Percentiles rank a stretch among this genome's conserved stretches.
These are phyloP conservation scores for Stegophylla sp. DNA, from an alignment of 2,888 invertebrate genomes.

Conservation along the genomic window DNA sequence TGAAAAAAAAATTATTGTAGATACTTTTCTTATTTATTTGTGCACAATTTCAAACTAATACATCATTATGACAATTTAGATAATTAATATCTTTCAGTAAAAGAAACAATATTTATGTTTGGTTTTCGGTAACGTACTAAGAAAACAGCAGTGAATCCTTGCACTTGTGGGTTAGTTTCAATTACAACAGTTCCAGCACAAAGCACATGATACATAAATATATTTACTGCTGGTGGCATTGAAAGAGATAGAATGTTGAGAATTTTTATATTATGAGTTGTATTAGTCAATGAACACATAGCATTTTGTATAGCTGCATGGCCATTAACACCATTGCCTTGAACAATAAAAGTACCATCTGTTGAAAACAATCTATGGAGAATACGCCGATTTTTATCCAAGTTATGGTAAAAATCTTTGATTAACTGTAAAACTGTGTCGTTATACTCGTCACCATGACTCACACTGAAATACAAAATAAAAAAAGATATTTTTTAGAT, in stretches of 20 bases:
- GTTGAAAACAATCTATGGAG: constrained; percentile 23
- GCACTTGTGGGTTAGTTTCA: constrained; percentile 21
- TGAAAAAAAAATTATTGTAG: no score
- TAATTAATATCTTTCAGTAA: constrained; percentile 24
- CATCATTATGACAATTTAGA: constrained; percentile 18
- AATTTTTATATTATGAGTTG: constrained; percentile 17
- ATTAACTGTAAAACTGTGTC: constrained; percentile 28
- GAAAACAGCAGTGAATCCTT: constrained; percentile 15
- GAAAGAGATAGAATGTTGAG: background rate
- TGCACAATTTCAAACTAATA: no score
- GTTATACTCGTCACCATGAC: no score
- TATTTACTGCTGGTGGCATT: background rate
- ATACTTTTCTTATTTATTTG: no score
- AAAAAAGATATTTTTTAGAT: no score
- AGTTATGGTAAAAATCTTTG: constrained; percentile 12
- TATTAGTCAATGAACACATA: constrained; percentile 24
- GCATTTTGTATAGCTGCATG: constrained; percentile 22
- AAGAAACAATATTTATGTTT: constrained; percentile 28
- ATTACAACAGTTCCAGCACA: constrained; percentile 18
- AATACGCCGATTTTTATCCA: constrained; percentile 29
- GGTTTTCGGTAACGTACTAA: constrained; percentile 17
- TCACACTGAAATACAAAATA: no score
- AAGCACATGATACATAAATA: constrained; percentile 14
- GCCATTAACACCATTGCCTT: constrained; percentile 20
- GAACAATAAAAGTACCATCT: constrained; percentile 31